These are phyloP conservation scores for Conus canariensis DNA, from an alignment of 2,888 invertebrate genomes.

Conservation along the genomic window DNA sequence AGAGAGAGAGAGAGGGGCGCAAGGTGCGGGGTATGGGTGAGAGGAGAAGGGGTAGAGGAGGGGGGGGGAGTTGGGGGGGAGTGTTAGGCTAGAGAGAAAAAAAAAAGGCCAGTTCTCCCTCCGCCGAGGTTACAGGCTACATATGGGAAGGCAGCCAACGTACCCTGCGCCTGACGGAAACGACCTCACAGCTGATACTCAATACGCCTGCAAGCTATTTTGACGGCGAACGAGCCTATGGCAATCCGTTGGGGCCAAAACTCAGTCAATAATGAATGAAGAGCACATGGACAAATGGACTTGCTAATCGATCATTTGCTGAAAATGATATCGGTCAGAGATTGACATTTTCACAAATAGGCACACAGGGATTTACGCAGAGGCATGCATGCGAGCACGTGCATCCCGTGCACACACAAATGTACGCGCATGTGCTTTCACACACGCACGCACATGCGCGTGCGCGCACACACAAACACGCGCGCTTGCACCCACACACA, in stretches of 20 bases:
- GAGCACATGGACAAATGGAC: not conserved
- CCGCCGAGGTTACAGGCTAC: not conserved
- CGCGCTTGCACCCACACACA: no score
- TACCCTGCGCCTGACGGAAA: not conserved
- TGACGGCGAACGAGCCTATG: constrained; percentile 16
- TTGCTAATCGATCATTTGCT: not conserved
- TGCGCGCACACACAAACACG: no score
- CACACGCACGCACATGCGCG: no score
- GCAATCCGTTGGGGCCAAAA: not conserved
- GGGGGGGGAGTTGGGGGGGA: no score
- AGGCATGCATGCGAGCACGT: no score
- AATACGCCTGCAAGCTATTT: not conserved
- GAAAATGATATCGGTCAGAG: not conserved
- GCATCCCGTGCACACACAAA: no score
- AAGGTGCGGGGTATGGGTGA: no score
- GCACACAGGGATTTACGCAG: not conserved
- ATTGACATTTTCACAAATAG: not conserved
- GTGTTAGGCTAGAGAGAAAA: no score
- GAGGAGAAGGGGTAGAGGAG: no score
- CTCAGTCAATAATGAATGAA: not conserved
- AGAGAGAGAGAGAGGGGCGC: no score
- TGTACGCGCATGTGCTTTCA: no score
- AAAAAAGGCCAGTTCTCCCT: not conserved
- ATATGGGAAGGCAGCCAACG: constrained; percentile 4
- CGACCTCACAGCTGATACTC: not conserved